A percentile compares a stretch with the other conserved stretches of the same genome.
These are phyloP conservation scores for Geococcyx californianus DNA, from an alignment of 2,113 vertebrate genomes.

Conservation along the genomic window DNA sequence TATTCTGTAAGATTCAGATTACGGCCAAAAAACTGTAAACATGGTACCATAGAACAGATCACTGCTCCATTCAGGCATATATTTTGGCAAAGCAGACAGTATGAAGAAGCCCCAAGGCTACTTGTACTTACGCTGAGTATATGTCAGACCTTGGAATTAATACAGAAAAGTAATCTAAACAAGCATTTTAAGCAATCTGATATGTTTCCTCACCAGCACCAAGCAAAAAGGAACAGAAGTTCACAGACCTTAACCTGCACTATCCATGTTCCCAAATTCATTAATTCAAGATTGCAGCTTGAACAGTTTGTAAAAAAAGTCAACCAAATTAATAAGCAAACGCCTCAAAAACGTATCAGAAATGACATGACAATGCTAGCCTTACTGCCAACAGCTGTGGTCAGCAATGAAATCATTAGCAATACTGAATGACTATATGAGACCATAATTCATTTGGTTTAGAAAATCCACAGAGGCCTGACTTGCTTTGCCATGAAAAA, in stretches of 20 bases:
- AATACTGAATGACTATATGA: slow-evolving; percentile 20
- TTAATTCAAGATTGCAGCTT: slow-evolving; percentile 27
- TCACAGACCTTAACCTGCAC: neutral
- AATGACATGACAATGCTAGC: neutral
- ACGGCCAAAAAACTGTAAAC: neutral
- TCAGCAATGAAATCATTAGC: slow-evolving; percentile 60
- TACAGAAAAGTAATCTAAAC: neutral
- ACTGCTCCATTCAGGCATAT: neutral
- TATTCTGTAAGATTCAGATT: neutral
- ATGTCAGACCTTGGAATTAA: neutral
- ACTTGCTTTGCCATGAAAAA: slow-evolving; percentile 51
- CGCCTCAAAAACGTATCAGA: neutral
- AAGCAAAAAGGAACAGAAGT: neutral
- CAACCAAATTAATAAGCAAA: slow-evolving; percentile 36
- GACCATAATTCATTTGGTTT: slow-evolving; percentile 47
- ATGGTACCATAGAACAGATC: neutral
- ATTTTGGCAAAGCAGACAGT: neutral
- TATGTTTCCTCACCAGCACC: neutral
- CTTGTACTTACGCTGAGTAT: neutral
- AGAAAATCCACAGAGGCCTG: slow-evolving; percentile 49
- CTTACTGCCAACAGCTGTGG: neutral
- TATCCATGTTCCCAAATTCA: neutral
- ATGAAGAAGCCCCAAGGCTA: neutral
- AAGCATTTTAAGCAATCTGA: neutral
- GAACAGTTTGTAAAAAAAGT: neutral